A percentile compares a stretch with the other conserved stretches of the same genome.
phyloP scores from a whole-genome alignment of 2,888 invertebrate genomes.

The Drosophila borborema region DNA sequence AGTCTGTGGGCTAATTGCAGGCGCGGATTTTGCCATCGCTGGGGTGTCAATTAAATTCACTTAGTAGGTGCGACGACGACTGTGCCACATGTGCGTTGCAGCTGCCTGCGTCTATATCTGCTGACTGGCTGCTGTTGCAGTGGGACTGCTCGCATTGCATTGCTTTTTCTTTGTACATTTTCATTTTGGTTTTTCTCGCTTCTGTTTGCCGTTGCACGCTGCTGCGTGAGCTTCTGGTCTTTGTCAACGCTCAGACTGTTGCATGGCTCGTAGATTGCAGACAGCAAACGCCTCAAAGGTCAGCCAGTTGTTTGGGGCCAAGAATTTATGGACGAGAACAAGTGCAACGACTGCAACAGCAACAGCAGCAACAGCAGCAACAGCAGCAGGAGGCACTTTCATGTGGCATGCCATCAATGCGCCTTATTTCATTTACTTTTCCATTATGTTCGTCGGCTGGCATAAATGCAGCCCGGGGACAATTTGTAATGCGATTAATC shows the following conservation, averaged over 20 bases:
- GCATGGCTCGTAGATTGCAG: constrained; percentile 17
- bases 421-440: constrained; percentile 64
- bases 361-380: neutral
- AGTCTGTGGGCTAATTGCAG: constrained; percentile 67
- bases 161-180: neutral
- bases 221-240: constrained; percentile 37
- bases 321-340: constrained; percentile 49
- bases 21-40: constrained; percentile 70
- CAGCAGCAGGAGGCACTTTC: constrained; percentile 48
- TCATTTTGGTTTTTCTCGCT: neutral
- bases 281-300: constrained; percentile 44
- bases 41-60: constrained; percentile 79
- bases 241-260: constrained; percentile 43
- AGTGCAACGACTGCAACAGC: constrained; percentile 47
- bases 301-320: constrained; percentile 46
- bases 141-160: constrained; percentile 5
- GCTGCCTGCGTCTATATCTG: constrained; percentile 50
- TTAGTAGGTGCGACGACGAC: constrained; percentile 64
- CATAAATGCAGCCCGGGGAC: constrained; percentile 60
- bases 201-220: neutral
- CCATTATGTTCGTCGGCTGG: constrained; percentile 57
- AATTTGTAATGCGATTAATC: constrained; percentile 79
- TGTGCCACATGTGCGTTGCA: constrained; percentile 67
- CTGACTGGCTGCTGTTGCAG: neutral
- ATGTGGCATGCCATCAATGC: constrained; percentile 68